Evolutionary conservation across 1,140 invertebrate genomes (phyloP), one percentile per base, ranked within the genome.

Genomic region (Choristoneura fumiferana): DNA sequence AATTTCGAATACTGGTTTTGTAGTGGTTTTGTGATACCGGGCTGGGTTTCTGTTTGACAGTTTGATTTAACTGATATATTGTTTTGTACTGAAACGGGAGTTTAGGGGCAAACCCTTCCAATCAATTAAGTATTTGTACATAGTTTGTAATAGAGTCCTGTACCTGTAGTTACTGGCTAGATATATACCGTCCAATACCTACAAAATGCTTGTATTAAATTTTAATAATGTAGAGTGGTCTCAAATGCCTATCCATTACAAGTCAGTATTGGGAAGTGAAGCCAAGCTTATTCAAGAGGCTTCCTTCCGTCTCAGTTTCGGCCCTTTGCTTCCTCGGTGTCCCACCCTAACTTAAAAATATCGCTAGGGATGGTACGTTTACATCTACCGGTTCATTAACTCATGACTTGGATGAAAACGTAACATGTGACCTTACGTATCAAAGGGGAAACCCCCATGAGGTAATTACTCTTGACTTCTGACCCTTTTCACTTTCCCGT

Each of bases 1-100:
- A 56, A 62, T 61, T 56, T 56, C 43, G 18, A 54, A 58, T 45
- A 53, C 18, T 15, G 37, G 38, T 57, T 45, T 58, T 34, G 49
- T 18, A 57, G 10, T 49, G 43, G 43, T 29, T 49, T n/a, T 49
- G 22, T 49, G 10, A 18, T 49, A 49, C 17, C 12, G 43, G 22
- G 43, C 17, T 33, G 18, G 43, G 43, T 29, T 33, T 49, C 43
- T 49, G 43, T 49, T 49, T 49, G 43, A 49, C 43, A 22, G 43
- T 49, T 49, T 22, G 18, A 22, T 49, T n/a, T 45, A 45, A 22
- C 40, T 29, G 43, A 49, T 43, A 18, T 43, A 43, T 49, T 18
- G 43, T 22, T 17, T 49, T 49, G 43, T 29, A 49, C 43, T 12
- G n/a, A 49, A 49, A 49, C 43, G 43, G 43, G 43, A 49, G 22